A percentile compares a stretch with the other conserved stretches of the same genome.
These are phyloP conservation scores for Amiota mariae DNA, from an alignment of 2,888 invertebrate species.

Conservation along the genomic window DNA sequence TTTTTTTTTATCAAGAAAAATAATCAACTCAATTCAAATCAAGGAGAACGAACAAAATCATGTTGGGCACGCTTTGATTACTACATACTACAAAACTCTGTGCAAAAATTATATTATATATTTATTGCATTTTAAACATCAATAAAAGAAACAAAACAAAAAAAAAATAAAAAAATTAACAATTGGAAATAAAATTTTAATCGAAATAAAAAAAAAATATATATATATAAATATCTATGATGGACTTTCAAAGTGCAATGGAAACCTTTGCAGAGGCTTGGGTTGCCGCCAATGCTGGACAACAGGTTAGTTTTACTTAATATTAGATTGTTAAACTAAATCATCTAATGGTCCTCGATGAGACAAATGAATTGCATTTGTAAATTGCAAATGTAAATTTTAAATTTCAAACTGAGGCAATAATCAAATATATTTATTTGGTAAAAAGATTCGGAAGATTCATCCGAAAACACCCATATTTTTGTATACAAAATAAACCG, in stretches of 20 bases:
- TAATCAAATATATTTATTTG: too few species aligned
- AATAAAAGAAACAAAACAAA: background rate
- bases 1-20: background rate
- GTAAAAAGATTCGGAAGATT: too few species aligned
- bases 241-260: conserved; percentile 99
- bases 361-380: too few species aligned
- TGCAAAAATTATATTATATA: background rate
- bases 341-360: too few species aligned
- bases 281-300: conserved; percentile 89
- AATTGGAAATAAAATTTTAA: background rate
- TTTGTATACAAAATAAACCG: too few species aligned
- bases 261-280: conserved; percentile 98
- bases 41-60: conserved; percentile 3
- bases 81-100: background rate
- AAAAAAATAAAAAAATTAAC: background rate
- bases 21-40: background rate
- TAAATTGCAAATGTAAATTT: too few species aligned
- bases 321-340: too few species aligned
- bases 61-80: background rate
- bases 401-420: too few species aligned
- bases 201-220: background rate
- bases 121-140: background rate
- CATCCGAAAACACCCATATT: too few species aligned
- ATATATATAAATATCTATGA: conserved; percentile 66
- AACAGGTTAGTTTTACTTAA: conserved; percentile 77